Evolutionary conservation across 2,888 invertebrate genomes (phyloP).

Genomic region (Bhutanitis thaidina): DNA sequence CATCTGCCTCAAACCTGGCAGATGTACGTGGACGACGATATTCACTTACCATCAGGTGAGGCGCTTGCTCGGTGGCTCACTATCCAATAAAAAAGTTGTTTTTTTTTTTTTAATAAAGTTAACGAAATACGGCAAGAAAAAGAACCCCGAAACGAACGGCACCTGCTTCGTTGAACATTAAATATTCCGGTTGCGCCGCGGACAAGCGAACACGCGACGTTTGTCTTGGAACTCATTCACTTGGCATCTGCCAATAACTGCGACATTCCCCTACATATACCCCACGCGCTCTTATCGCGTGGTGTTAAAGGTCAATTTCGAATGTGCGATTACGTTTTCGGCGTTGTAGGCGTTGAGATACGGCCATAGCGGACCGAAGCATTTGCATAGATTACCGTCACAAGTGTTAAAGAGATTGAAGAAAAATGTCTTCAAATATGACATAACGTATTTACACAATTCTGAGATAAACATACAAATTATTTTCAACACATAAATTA

Average conservation of each 20-base stretch:
- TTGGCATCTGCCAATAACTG: background rate
- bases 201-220: conserved; percentile 23
- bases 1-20: too few species aligned
- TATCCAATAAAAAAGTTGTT: too few species aligned
- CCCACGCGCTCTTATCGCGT: background rate
- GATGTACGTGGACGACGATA: too few species aligned
- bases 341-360: background rate
- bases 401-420: background rate
- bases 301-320: conserved; percentile 10
- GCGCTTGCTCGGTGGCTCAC: too few species aligned
- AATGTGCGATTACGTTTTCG: background rate
- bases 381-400: conserved; percentile 29
- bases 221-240: conserved; percentile 17
- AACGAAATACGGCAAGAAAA: too few species aligned
- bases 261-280: background rate
- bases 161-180: conserved; percentile 20
- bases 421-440: conserved; percentile 1
- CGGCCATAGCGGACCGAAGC: conserved; percentile 25
- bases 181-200: conserved; percentile 25
- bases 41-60: too few species aligned
- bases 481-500: too few species aligned
- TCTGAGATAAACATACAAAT: background rate
- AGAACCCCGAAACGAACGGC: conserved; percentile 2
- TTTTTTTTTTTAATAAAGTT: too few species aligned
- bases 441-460: background rate